Evolutionary conservation across 2,797 vertebrate genomes (phyloP).

Genomic region (Pelodytes ibericus): DNA sequence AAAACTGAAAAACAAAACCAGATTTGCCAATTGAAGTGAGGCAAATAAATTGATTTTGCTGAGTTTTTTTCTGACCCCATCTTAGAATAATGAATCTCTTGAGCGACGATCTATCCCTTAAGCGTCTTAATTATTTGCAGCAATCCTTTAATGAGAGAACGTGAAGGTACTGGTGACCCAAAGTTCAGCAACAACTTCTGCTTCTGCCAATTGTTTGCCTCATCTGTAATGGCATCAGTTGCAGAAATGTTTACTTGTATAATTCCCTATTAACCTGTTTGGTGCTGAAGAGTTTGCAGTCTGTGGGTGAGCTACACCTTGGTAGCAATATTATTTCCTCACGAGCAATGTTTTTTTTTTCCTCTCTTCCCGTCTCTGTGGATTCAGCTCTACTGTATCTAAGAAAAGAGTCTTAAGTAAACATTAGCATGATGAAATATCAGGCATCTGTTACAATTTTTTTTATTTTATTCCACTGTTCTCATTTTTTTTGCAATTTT

Average conservation of each 20-base stretch:
- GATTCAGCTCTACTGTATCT: slow-evolving; percentile 62
- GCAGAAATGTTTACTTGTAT: slow-evolving; percentile 53
- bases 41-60: slow-evolving; percentile 38
- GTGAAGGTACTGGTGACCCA: slow-evolving; percentile 37
- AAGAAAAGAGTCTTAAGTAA: slow-evolving; percentile 60
- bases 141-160: slow-evolving; percentile 33
- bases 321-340: slow-evolving; percentile 50
- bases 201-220: slow-evolving; percentile 49
- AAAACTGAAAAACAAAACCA: slow-evolving; percentile 7
- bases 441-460: slow-evolving; percentile 58
- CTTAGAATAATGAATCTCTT: slow-evolving; percentile 32
- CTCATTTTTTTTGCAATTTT: slow-evolving; percentile 43
- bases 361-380: slow-evolving; percentile 60
- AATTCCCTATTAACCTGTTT: slow-evolving; percentile 55
- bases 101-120: slow-evolving; percentile 32
- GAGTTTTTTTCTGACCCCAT: slow-evolving; percentile 42
- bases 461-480: slow-evolving; percentile 56
- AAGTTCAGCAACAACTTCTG: slow-evolving; percentile 35
- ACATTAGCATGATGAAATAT: slow-evolving; percentile 64
- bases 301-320: not conserved
- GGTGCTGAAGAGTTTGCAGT: not conserved
- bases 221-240: slow-evolving; percentile 53
- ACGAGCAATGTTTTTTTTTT: slow-evolving; percentile 59
- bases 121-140: slow-evolving; percentile 53
- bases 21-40: not conserved